These are phyloP conservation scores for Nematostella vectensis DNA, from an alignment of 92 coral and sea anemone genomes.

Conservation along the genomic window DNA sequence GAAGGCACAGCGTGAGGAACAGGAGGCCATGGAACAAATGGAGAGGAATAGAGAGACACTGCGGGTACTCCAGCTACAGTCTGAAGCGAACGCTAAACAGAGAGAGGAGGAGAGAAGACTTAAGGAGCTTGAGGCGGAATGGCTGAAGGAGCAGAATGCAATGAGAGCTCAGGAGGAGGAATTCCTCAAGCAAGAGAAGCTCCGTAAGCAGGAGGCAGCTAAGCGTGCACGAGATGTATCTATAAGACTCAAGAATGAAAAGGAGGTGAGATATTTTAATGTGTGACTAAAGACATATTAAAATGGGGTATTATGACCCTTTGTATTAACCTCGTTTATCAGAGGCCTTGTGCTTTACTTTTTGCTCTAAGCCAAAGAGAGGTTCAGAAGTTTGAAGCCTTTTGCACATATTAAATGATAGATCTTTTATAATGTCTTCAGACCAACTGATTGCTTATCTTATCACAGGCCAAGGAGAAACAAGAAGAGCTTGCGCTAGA, in stretches of 20 bases:
- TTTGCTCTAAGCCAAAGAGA: too few relatives aligned
- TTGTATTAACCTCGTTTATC: too few relatives aligned
- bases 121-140: constrained; percentile 88
- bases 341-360: too few relatives aligned
- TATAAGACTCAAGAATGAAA: constrained; percentile 72
- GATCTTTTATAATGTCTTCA: too few relatives aligned
- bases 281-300: too few relatives aligned
- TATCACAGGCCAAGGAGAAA: constrained; percentile 81
- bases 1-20: constrained; percentile 79
- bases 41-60: constrained; percentile 89
- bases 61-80: constrained; percentile 75
- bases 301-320: too few relatives aligned
- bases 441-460: too few relatives aligned
- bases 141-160: constrained; percentile 88
- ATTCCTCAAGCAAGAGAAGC: constrained; percentile 68
- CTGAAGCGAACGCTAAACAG: constrained; percentile 64
- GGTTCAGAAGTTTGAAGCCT: too few relatives aligned
- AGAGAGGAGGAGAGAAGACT: constrained; percentile 70
- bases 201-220: constrained; percentile 77
- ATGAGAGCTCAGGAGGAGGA: constrained; percentile 84
- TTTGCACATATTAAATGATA: background rate
- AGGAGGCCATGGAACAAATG: constrained; percentile 63
- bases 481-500: constrained; percentile 92
- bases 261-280: constrained; percentile 66
- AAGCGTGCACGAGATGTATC: constrained; percentile 83